Evolutionary conservation across 2,113 vertebrate genomes (phyloP).

Genomic region (Hippocampus comes): DNA sequence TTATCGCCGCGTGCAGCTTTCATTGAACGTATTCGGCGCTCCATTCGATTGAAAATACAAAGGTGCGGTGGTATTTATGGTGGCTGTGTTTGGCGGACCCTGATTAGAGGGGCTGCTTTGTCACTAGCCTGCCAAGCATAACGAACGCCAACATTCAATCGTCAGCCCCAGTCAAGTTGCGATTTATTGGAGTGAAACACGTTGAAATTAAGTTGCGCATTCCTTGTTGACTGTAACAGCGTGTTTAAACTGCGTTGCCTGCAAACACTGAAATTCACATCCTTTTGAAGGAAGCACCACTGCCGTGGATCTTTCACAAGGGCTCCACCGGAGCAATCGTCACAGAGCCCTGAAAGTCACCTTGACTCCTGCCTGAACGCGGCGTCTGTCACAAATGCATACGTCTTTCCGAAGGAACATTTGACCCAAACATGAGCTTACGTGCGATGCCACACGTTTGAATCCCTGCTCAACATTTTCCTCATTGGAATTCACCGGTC

Average conservation of each 20-base stretch:
- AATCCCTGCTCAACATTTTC: conserved; percentile 10
- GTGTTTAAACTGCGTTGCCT: conserved; percentile 35
- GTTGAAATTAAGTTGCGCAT: background rate
- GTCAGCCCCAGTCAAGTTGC: background rate
- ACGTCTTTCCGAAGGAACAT: background rate
- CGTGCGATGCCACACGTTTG: background rate
- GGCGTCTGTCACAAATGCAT: background rate
- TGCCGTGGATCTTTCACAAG: conserved; percentile 4
- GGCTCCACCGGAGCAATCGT: background rate
- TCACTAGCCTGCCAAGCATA: conserved; percentile 10
- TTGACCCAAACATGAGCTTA: background rate
- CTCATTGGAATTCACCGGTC: background rate
- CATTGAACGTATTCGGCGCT: background rate
- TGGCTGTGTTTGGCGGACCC: conserved; percentile 6
- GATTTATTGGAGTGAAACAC: background rate
- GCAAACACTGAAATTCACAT: background rate
- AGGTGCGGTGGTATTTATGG: conserved; percentile 6
- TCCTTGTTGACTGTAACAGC: conserved; percentile 19
- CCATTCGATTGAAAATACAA: conserved; percentile 1
- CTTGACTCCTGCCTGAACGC: background rate
- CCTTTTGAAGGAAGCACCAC: conserved; percentile 17
- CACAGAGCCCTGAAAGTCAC: conserved; percentile 8
- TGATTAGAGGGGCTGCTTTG: conserved; percentile 32
- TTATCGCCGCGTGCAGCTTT: too few species aligned
- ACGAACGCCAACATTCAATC: conserved; percentile 12